phyloP scores from a whole-genome alignment of 2,888 invertebrate species.

The Papilio protenor region DNA sequence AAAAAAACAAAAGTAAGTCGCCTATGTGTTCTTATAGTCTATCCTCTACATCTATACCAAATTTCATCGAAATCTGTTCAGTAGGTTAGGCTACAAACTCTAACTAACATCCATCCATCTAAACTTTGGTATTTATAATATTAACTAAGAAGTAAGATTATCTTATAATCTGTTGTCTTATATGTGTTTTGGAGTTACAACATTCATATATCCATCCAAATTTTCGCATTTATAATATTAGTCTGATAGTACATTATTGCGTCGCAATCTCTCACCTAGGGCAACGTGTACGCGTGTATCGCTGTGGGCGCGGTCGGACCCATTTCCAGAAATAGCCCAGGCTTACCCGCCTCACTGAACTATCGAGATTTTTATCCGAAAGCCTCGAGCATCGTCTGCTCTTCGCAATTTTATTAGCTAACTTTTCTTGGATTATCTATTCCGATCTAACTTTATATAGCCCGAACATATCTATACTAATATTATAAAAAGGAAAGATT shows the following conservation, averaged over 20 bases:
- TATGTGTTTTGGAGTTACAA: background rate
- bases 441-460: background rate
- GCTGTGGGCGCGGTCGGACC: slow-evolving; percentile 47
- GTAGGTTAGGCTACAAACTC: too few relatives aligned
- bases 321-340: slow-evolving; percentile 54
- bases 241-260: background rate
- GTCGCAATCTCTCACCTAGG: background rate
- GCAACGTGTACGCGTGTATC: slow-evolving; percentile 11
- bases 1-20: too few relatives aligned
- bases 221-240: background rate
- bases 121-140: too few relatives aligned
- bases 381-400: slow-evolving; percentile 14
- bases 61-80: too few relatives aligned
- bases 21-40: too few relatives aligned
- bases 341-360: slow-evolving; percentile 50
- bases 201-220: background rate
- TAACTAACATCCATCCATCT: too few relatives aligned
- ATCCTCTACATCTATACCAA: too few relatives aligned
- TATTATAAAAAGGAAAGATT: too few relatives aligned
- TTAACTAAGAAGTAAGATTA: too few relatives aligned
- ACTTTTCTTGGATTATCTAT: slow-evolving; percentile 17
- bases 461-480: too few relatives aligned
- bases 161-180: too few relatives aligned
- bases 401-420: slow-evolving; percentile 11
- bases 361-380: slow-evolving; percentile 49